Base-by-base conservation (phyloP, 2,797 vertebrate genomes). In the Ctenochaetus hawaiiensis region DNA sequence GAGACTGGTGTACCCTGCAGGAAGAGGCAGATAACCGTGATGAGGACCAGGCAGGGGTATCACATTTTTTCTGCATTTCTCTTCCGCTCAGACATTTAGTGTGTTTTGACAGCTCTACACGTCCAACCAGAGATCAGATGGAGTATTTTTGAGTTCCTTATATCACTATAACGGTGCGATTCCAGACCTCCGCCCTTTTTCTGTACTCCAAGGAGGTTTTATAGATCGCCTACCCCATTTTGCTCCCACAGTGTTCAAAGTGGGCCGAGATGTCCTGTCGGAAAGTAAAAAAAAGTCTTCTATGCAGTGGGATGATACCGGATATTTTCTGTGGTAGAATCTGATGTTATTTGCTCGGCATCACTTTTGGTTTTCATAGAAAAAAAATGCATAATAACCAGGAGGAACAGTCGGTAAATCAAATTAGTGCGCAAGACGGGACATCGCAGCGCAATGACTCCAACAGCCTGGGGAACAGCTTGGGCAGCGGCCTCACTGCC, bases 321-420 rank as follows among this genome's bases (percentile, higher is more conserved):
- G 71, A 48, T 56, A 6, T 47, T 45, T 68, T 58, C 49, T 37
- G 26, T 43, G 14, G 54, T 39, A 53, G 39, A 67, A 41, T 44
- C 51, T 81, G 67, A 39, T 77, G 68, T 67, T 51, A 72, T 85
- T 76, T 81, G 16, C n/a, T 72, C n/a, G 39, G 18, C 67, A 18
- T 41, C 56, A 12, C 62, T 53, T 13, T 41, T 52, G 30, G 26
- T 41, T 41, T 41, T 41, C 8, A 9, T 12, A 41, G 39, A 12
- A 2, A 41, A 47, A n/a, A 83, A 63, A 89, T 88, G 90, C 78
- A 91, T 54, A 85, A 89, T 16, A 81, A 83, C 64, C 78, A 84
- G 67, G 80, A 79, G 81, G 88, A 88, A 56, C 76, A 83, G 47
- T n/a, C 72, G 30, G 77, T 48, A 18, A 80, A 66, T 59, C n/a